Base-by-base conservation (phyloP, 1,140 invertebrate genomes). In the Euura saliciscinereae region DNA sequence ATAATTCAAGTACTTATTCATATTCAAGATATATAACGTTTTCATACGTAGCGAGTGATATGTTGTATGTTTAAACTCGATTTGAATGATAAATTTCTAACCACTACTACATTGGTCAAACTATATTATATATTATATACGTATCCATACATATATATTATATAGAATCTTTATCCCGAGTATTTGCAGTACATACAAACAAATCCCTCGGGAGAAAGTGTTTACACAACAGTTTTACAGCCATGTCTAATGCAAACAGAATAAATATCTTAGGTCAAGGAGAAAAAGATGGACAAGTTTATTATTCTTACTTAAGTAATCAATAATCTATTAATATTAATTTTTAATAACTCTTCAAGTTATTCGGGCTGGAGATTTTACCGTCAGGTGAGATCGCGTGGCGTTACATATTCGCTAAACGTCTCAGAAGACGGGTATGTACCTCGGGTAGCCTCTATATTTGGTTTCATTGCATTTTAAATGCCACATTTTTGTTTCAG, bases 41-140 rank as follows among this genome's bases (percentile, higher is more conserved):
- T 59, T 59, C 73, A 71, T 69, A 75, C 71, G 76, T 51, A 45
- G 66, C 70, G 45, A n/a, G 44, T 69, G 45, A 44, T 44, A 67
- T 46, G 45, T 6, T 59, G 6, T 59, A 59, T 59, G 51, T 59
- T 59, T n/a, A 59, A 59, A 59, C 51, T 59, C 6, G 10, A 59
- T 8, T 59, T 59, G 51, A 59, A n/a, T 11, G 51, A n/a, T 59
- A 3, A 59, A 59, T 59, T 59, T 59, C 13, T 11, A 59, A 59
- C 11, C 46, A 51, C 46, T 51, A 51, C 46, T 28, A 51, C 46
- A 51, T 59, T 59, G 3, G 51, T 59, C 51, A 59, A 59, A 59
- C 46, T 51, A 6, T 4, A 59, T 51, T 8, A 51, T 51, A 51
- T 51, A n/a, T 51, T 51, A 51, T 51, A 51, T 51, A 51, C 46